Conservation (phyloP, 2,888 invertebrate genomes). For the Dysmachus trigonus region DNA sequence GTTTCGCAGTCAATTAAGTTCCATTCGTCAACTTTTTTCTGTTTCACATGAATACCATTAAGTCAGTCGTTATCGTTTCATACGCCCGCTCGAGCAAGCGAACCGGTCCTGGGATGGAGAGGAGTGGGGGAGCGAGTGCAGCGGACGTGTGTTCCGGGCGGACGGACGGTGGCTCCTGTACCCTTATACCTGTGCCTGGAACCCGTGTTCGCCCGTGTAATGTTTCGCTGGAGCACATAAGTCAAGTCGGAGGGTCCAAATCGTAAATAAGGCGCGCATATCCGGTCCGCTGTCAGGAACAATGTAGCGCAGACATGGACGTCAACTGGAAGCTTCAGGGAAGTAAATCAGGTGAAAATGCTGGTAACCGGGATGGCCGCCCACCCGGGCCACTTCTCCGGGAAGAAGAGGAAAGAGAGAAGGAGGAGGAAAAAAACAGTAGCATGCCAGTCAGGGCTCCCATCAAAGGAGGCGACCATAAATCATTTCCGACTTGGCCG, state of each 20-base stretch:
- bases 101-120: background rate
- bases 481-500: constrained; percentile 22
- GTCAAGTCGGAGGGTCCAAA: constrained; percentile 1
- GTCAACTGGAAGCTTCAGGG: constrained; percentile 15
- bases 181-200: background rate
- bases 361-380: background rate
- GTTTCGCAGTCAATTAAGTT: constrained; percentile 33
- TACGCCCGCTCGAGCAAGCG: background rate
- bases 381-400: background rate
- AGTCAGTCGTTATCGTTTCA: constrained; percentile 17
- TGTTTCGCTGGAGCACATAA: background rate
- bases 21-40: background rate
- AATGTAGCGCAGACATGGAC: constrained; percentile 24
- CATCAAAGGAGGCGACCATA: constrained; percentile 24
- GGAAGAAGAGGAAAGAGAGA: background rate
- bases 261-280: constrained; percentile 39
- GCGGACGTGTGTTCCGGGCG: background rate
- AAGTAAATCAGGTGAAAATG: constrained; percentile 22
- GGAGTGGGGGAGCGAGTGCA: background rate
- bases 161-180: background rate
- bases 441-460: background rate
- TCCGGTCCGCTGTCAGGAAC: constrained; percentile 37
- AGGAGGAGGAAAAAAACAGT: background rate
- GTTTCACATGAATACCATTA: constrained; percentile 22
- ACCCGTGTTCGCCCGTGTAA: background rate